phyloP scores from a whole-genome alignment of 2,888 invertebrate genomes.

The Trachelus troglodyta region DNA sequence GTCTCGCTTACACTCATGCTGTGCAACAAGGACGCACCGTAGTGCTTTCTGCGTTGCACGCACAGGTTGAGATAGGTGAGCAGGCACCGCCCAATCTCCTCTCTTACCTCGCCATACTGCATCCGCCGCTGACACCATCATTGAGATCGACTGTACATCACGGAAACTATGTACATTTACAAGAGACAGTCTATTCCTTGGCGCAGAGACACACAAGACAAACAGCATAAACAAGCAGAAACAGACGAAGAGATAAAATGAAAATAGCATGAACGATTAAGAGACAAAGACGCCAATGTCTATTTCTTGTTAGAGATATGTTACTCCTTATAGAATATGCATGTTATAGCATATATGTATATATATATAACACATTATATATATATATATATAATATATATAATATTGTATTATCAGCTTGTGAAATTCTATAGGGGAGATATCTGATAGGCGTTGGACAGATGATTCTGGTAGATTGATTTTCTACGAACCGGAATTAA shows the following conservation, averaged over 20 bases:
- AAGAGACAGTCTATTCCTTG: neutral
- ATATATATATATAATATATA: too few species aligned
- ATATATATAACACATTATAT: too few species aligned
- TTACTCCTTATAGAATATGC: neutral
- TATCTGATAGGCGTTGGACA: neutral
- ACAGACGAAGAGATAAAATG: neutral
- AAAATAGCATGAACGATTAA: neutral
- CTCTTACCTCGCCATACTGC: too few species aligned
- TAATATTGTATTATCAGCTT: neutral
- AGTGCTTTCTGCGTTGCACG: too few species aligned
- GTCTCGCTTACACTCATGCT: too few species aligned
- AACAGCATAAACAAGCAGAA: neutral
- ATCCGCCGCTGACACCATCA: too few species aligned
- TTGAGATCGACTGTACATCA: neutral
- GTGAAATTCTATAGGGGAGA: neutral
- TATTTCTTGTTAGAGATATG: neutral
- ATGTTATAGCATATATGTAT: neutral
- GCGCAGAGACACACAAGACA: neutral
- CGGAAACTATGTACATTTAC: neutral
- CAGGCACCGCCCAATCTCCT: too few species aligned
- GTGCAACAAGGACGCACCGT: too few species aligned
- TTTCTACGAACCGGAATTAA: conserved; percentile 57
- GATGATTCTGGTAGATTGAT: neutral
- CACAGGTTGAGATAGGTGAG: too few species aligned
- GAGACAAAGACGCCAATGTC: neutral